phyloP scores from a whole-genome alignment of 2,888 invertebrate species.

The Hypselothyrea guttata region DNA sequence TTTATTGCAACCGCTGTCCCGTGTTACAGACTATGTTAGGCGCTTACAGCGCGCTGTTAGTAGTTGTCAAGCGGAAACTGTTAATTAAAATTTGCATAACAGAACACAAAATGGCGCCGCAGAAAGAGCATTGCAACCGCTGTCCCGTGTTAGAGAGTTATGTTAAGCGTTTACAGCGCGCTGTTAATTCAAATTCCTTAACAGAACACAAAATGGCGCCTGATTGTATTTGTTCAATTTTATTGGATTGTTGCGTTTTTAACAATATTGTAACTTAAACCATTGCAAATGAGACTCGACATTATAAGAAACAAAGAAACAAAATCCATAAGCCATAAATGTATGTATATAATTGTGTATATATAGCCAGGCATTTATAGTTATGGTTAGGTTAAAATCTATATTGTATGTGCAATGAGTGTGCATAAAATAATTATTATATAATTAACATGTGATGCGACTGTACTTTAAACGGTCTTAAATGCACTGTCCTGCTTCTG shows the following conservation, averaged over 20 bases:
- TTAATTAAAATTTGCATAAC: too few relatives aligned
- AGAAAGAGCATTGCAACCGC: constrained; percentile 21
- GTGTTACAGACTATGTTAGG: constrained; percentile 37
- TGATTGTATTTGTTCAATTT: constrained; percentile 20
- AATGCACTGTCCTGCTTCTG: constrained; percentile 56
- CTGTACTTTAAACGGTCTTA: constrained; percentile 39
- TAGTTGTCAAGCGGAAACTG: too few relatives aligned
- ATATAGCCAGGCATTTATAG: neutral
- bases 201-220: constrained; percentile 24
- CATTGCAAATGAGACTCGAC: constrained; percentile 55
- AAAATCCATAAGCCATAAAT: constrained; percentile 31
- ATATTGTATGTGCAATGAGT: constrained; percentile 57
- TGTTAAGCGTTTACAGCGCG: constrained; percentile 40
- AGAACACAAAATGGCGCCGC: too few relatives aligned
- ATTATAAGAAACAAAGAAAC: constrained; percentile 26
- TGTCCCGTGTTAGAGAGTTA: constrained; percentile 26
- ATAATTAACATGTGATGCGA: constrained; percentile 63
- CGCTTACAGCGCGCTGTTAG: constrained; percentile 31
- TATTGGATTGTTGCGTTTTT: constrained; percentile 44
- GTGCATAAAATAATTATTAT: constrained; percentile 52
- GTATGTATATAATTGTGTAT: constrained; percentile 12
- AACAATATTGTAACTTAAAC: constrained; percentile 31
- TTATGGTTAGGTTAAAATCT: constrained; percentile 24
- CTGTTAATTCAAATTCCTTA: constrained; percentile 29
- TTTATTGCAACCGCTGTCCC: constrained; percentile 26